These are phyloP conservation scores for Zaprionus bogoriensis DNA, from an alignment of 2,888 invertebrate genomes.

Conservation along the genomic window DNA sequence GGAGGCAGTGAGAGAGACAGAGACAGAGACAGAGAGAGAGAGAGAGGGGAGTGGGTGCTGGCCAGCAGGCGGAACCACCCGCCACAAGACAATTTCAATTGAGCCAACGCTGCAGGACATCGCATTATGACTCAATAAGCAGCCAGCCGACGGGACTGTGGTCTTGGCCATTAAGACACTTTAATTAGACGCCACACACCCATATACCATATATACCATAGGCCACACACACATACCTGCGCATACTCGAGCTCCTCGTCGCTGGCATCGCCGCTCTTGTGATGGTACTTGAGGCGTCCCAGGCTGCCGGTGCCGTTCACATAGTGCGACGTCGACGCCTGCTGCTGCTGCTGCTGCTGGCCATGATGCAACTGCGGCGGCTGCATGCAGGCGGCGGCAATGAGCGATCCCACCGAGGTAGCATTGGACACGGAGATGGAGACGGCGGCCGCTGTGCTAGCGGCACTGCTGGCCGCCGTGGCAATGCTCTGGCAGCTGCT, in stretches of 20 bases:
- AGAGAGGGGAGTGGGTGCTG: background rate
- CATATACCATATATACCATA: too few species aligned
- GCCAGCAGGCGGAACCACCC: conserved; percentile 1
- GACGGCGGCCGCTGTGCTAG: conserved; percentile 62
- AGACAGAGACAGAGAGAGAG: conserved; percentile 4
- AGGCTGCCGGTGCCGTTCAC: conserved; percentile 81
- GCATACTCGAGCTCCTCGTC: conserved; percentile 85
- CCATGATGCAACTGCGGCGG: conserved; percentile 17
- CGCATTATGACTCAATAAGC: conserved; percentile 65
- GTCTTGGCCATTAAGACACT: background rate
- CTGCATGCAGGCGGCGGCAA: conserved; percentile 63
- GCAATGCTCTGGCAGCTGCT: conserved; percentile 80
- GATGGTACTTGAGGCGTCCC: conserved; percentile 79
- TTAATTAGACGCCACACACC: background rate
- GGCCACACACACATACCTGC: too few species aligned
- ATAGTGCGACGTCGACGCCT: conserved; percentile 61
- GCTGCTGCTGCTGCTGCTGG: conserved; percentile 39
- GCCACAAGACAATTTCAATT: conserved; percentile 68
- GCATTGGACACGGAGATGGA: conserved; percentile 67
- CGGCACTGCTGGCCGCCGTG: conserved; percentile 64
- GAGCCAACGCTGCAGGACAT: conserved; percentile 67
- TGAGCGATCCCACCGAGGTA: conserved; percentile 66
- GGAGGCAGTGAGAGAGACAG: background rate
- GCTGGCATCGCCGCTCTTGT: conserved; percentile 82
- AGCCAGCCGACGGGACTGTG: background rate